Conservation (phyloP, 2,797 vertebrate species). For the Decapterus maruadsi region DNA sequence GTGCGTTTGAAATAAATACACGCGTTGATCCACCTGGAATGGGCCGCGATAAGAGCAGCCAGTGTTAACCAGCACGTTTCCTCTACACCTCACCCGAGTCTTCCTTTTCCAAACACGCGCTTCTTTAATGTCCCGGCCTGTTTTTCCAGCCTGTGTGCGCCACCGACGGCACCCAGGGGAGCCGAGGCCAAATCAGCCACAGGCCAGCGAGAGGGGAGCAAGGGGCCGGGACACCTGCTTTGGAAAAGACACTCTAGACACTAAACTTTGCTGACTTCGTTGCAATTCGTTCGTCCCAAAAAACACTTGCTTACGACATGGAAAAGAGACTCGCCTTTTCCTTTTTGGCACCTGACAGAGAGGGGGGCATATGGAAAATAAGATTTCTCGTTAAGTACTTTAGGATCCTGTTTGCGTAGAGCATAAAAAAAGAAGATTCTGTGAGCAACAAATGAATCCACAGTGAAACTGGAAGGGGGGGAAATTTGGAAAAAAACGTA, state of each 20-base stretch:
- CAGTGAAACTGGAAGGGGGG: constrained; percentile 7
- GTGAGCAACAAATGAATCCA: constrained; percentile 44
- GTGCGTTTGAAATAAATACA: constrained; percentile 81
- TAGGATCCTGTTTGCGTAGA: constrained; percentile 76
- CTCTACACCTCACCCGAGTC: constrained; percentile 93
- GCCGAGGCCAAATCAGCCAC: constrained; percentile 75
- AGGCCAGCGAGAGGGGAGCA: constrained; percentile 54
- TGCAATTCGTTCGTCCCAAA: constrained; percentile 78
- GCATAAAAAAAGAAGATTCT: constrained; percentile 59
- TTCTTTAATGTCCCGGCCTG: constrained; percentile 94
- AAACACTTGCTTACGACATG: constrained; percentile 81
- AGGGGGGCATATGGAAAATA: constrained; percentile 74
- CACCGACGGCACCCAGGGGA: constrained; percentile 87
- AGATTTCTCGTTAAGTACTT: constrained; percentile 80
- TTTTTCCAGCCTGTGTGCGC: constrained; percentile 94
- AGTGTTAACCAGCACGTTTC: constrained; percentile 95
- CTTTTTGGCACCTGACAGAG: constrained; percentile 77
- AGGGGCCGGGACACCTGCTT: constrained; percentile 86
- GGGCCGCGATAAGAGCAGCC: constrained; percentile 94
- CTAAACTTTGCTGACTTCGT: constrained; percentile 83
- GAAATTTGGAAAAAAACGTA: not conserved
- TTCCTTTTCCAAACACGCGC: constrained; percentile 96
- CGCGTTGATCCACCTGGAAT: constrained; percentile 88
- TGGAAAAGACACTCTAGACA: constrained; percentile 84
- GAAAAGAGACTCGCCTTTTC: constrained; percentile 83